A percentile compares a stretch with the other conserved stretches of the same genome.
These are phyloP conservation scores for Sylvilagus floridanus DNA, from an alignment of 2,797 vertebrate species.

Conservation along the genomic window DNA sequence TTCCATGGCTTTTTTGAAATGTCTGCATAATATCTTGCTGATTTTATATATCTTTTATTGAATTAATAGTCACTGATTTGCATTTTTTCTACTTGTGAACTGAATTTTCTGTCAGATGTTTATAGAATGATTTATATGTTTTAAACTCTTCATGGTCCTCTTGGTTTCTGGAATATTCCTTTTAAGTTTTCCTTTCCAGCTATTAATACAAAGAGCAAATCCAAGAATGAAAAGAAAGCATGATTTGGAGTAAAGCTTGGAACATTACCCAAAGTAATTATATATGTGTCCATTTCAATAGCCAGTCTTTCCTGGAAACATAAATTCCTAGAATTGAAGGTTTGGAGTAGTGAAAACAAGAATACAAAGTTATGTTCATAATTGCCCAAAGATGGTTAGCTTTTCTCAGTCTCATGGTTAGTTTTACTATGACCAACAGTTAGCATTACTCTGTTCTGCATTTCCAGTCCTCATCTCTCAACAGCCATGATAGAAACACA, in stretches of 20 bases:
- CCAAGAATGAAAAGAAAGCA: conserved; percentile 19
- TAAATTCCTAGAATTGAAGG: conserved; percentile 33
- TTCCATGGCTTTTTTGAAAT: too few relatives aligned
- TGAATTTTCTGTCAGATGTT: neutral
- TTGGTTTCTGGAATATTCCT: neutral
- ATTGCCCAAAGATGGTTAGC: neutral
- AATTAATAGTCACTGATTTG: neutral
- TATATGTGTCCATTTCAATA: neutral
- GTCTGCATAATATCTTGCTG: neutral
- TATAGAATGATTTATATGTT: neutral
- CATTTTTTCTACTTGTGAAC: neutral
- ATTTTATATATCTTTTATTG: conserved; percentile 1
- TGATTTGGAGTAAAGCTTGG: conserved; percentile 27
- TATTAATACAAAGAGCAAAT: neutral
- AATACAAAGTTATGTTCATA: neutral
- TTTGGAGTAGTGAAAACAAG: neutral
- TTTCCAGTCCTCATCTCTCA: neutral
- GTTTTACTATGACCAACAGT: neutral
- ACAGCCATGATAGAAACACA: neutral
- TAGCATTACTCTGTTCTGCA: neutral
- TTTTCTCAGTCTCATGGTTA: neutral
- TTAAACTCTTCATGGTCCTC: neutral
- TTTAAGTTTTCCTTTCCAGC: neutral
- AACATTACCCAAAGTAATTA: conserved; percentile 29
- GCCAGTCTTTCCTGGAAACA: conserved; percentile 27